phyloP scores from a whole-genome alignment of 2,888 invertebrate genomes.

The Drosophila austrosaltans region DNA sequence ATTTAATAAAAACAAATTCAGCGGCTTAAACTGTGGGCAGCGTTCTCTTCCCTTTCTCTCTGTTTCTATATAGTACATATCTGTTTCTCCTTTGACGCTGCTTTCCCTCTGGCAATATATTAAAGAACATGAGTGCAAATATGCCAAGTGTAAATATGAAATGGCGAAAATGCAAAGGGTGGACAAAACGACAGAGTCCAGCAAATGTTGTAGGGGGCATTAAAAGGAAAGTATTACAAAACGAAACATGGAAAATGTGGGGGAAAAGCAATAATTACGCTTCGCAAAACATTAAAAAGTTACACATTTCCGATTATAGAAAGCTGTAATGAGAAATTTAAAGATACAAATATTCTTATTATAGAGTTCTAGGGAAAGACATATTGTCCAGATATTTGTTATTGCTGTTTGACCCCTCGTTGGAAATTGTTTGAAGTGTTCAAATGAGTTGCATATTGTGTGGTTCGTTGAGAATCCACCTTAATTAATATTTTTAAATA shows the following conservation, averaged over 20 bases:
- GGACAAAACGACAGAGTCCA: not conserved
- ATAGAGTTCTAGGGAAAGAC: too few species aligned
- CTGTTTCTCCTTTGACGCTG: slow-evolving; percentile 6
- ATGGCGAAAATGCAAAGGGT: not conserved
- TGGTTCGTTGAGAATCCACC: too few species aligned
- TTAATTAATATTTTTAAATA: too few species aligned
- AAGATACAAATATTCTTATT: not conserved
- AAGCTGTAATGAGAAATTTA: not conserved
- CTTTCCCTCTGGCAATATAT: slow-evolving; percentile 13
- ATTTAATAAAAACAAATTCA: slow-evolving; percentile 40
- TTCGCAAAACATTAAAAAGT: slow-evolving; percentile 1
- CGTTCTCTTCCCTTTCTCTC: not conserved
- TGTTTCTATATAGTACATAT: not conserved
- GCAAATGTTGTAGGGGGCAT: not conserved
- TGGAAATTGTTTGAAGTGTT: too few species aligned
- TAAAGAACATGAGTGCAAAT: slow-evolving; percentile 34
- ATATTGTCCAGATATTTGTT: too few species aligned
- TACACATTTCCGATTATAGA: not conserved
- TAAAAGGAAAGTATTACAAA: not conserved
- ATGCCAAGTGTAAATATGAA: slow-evolving; percentile 41
- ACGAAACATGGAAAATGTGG: not conserved
- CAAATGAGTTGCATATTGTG: too few species aligned
- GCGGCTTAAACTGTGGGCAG: slow-evolving; percentile 39
- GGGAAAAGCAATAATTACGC: not conserved
- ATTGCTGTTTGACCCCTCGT: too few species aligned